Evolutionary conservation across 1,140 invertebrate genomes (phyloP).

Genomic region (Phthorimaea operculella): DNA sequence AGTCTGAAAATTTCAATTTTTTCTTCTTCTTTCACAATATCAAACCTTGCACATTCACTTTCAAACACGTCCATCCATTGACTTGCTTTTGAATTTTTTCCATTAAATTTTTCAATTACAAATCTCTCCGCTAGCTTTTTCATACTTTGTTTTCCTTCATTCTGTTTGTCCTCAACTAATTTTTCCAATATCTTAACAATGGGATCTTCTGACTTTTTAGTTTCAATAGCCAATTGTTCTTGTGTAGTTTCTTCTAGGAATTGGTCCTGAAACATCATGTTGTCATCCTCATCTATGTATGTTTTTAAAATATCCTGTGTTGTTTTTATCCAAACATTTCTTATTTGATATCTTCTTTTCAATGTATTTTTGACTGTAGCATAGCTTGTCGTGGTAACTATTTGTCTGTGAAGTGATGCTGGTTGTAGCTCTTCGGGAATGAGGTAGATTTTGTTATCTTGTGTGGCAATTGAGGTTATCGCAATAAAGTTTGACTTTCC

Average conservation of each 20-base stretch:
- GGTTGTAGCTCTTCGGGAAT: constrained; percentile 19
- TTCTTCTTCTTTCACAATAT: constrained; percentile 21
- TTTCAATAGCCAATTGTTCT: constrained; percentile 14
- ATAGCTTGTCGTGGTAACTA: constrained; percentile 14
- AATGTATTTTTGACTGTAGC: constrained; percentile 16
- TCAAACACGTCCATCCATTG: constrained; percentile 36
- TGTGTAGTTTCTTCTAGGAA: constrained; percentile 15
- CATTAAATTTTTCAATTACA: constrained; percentile 22
- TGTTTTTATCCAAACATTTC: constrained; percentile 18
- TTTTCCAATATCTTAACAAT: too few relatives aligned
- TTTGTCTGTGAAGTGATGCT: constrained; percentile 17
- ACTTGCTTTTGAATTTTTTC: constrained; percentile 17
- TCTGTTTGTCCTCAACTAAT: constrained; percentile 6
- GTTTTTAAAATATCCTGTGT: constrained; percentile 13
- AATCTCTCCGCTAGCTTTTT: constrained; percentile 21
- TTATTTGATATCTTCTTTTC: constrained; percentile 17
- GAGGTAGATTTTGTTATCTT: constrained; percentile 17
- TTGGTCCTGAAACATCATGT: constrained; percentile 15
- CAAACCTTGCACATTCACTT: constrained; percentile 31
- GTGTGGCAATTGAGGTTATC: constrained; percentile 23
- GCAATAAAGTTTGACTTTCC: constrained; percentile 20
- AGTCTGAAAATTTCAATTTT: constrained; percentile 37
- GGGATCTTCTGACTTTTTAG: neutral
- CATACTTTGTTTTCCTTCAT: constrained; percentile 12
- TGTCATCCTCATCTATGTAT: constrained; percentile 14